Conservation (phyloP, 2,888 invertebrate species). For the Tillus elongatus region DNA sequence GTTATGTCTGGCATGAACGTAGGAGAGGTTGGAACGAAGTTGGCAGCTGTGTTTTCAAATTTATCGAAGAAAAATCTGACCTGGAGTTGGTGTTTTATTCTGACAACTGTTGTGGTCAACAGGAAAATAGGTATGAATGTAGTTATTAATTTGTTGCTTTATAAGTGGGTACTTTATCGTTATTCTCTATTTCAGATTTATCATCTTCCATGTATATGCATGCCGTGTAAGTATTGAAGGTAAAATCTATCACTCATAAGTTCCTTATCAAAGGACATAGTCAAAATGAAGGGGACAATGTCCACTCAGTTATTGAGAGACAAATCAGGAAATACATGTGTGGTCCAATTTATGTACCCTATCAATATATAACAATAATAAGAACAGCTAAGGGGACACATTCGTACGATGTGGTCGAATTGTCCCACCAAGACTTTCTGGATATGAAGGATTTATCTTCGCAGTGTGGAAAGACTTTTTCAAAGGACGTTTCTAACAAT, state of each 20-base stretch:
- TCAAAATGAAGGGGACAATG: slow-evolving; percentile 28
- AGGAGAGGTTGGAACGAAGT: slow-evolving; percentile 10
- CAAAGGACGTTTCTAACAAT: slow-evolving; percentile 2
- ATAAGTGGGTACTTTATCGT: background rate
- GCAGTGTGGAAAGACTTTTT: background rate
- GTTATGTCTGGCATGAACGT: slow-evolving; percentile 9
- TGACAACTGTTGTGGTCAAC: slow-evolving; percentile 6
- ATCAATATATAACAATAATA: background rate
- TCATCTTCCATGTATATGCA: slow-evolving; percentile 15
- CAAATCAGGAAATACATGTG: background rate
- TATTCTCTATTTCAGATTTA: slow-evolving; percentile 3
- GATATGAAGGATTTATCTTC: slow-evolving; percentile 1
- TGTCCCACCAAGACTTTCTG: slow-evolving; percentile 2
- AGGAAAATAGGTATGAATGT: slow-evolving; percentile 5
- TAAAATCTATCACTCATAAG: slow-evolving; percentile 28
- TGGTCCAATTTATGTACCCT: slow-evolving; percentile 1
- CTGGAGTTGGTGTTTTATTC: slow-evolving; percentile 8
- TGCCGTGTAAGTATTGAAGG: slow-evolving; percentile 15
- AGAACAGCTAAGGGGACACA: slow-evolving; percentile 2
- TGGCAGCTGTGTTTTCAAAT: slow-evolving; percentile 11
- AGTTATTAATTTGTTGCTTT: slow-evolving; percentile 1
- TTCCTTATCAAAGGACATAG: slow-evolving; percentile 30
- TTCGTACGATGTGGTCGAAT: background rate
- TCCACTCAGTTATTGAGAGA: slow-evolving; percentile 3
- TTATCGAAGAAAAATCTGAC: slow-evolving; percentile 3